These are phyloP conservation scores for Drosophila pandora DNA, from an alignment of 1,140 invertebrate genomes.

Conservation along the genomic window DNA sequence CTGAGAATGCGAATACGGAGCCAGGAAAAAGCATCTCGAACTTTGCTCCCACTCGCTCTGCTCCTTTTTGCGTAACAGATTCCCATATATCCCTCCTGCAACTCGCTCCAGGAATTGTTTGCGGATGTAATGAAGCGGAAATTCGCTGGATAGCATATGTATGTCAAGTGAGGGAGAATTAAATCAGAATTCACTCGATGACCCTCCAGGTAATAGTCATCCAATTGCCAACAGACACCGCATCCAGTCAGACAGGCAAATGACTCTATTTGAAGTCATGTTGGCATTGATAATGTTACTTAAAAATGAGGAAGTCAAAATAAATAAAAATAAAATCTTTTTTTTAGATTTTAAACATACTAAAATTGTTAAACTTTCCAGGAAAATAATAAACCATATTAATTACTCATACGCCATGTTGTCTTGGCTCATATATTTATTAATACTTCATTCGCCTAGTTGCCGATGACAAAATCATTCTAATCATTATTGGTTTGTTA, in stretches of 20 bases:
- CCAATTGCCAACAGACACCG: background rate
- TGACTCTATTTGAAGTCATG: background rate
- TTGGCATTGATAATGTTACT: background rate
- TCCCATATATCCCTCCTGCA: background rate
- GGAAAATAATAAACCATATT: too few relatives aligned
- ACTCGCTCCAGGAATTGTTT: slow-evolving; percentile 21
- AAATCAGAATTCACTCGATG: slow-evolving; percentile 13
- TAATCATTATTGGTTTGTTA: too few relatives aligned
- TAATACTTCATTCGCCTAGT: too few relatives aligned
- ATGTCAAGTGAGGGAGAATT: slow-evolving; percentile 5
- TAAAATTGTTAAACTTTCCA: too few relatives aligned
- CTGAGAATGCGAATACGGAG: slow-evolving; percentile 20
- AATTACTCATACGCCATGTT: background rate
- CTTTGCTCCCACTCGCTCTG: slow-evolving; percentile 15
- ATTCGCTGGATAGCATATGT: slow-evolving; percentile 46
- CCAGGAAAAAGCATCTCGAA: slow-evolving; percentile 15
- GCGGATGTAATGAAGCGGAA: slow-evolving; percentile 44
- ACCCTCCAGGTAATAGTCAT: slow-evolving; percentile 11
- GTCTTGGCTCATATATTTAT: background rate
- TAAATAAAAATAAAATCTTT: too few relatives aligned
- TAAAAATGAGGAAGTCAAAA: too few relatives aligned
- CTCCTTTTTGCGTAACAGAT: background rate
- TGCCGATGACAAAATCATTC: too few relatives aligned
- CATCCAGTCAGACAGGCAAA: background rate
- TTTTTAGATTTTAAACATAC: too few relatives aligned